Percentiles rank a stretch among this genome's conserved stretches.
phyloP scores from a whole-genome alignment of 2,113 vertebrate genomes.

The Grammomys dolichurus region DNA sequence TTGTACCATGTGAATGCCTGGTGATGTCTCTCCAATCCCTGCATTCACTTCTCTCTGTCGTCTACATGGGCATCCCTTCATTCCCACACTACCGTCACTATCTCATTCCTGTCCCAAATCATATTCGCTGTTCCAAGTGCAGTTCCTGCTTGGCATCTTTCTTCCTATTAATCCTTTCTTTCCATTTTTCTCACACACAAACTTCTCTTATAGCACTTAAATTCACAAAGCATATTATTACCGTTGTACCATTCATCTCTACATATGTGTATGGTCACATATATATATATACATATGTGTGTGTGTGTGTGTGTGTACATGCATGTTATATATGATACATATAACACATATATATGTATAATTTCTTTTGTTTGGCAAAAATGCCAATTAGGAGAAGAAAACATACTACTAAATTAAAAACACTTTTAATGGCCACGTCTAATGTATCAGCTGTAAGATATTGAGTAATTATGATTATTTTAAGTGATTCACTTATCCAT shows the following conservation, averaged over 20 bases:
- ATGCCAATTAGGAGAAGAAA: not conserved
- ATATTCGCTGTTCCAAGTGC: not conserved
- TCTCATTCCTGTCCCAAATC: too few species aligned
- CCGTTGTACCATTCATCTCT: not conserved
- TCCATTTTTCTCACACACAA: not conserved
- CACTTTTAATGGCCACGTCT: not conserved
- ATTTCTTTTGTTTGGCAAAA: not conserved
- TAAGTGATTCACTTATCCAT: not conserved
- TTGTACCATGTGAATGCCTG: not conserved
- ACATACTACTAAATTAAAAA: not conserved
- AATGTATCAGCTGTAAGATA: not conserved
- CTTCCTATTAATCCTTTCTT: not conserved
- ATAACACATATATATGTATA: not conserved
- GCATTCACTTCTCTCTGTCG: fast-evolving
- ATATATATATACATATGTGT: not conserved
- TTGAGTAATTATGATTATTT: not conserved
- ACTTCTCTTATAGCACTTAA: not conserved
- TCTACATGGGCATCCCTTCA: not conserved
- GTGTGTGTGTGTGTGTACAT: too few species aligned
- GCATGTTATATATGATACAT: too few species aligned
- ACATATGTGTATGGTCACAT: not conserved
- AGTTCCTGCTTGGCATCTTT: not conserved
- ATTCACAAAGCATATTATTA: not conserved
- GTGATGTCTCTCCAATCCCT: not conserved
- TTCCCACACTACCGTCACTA: not conserved